Evolutionary conservation across 2,113 vertebrate genomes (phyloP).

Genomic region (Ptyas mucosa): DNA sequence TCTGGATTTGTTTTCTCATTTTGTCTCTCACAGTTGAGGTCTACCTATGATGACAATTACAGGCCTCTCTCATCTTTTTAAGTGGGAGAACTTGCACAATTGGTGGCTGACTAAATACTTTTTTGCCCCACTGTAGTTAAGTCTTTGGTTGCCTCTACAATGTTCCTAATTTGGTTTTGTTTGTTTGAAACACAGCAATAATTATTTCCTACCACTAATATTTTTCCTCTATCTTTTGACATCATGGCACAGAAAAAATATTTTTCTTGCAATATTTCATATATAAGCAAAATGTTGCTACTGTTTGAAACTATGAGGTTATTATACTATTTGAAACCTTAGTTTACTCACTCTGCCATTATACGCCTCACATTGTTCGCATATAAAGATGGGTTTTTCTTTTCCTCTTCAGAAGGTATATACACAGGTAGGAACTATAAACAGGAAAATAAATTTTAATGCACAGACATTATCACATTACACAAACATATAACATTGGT

Average conservation of each 20-base stretch:
- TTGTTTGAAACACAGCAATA: background rate
- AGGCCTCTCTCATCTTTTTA: too few species aligned
- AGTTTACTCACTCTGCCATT: conserved; percentile 88
- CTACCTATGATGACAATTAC: too few species aligned
- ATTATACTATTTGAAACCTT: background rate
- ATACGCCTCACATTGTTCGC: conserved; percentile 88
- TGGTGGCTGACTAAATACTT: too few species aligned
- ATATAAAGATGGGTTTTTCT: conserved; percentile 84
- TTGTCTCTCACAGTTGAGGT: too few species aligned
- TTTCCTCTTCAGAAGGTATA: conserved; percentile 90
- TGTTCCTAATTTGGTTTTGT: background rate
- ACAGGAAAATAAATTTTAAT: conserved; percentile 52
- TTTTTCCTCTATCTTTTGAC: background rate
- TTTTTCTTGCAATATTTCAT: background rate
- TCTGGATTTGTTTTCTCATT: too few species aligned
- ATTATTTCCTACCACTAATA: background rate
- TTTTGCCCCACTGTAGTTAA: too few species aligned
- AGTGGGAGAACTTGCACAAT: too few species aligned
- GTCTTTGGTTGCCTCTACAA: background rate
- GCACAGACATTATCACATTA: background rate
- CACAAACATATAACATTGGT: background rate
- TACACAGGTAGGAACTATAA: conserved; percentile 92
- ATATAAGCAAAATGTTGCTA: background rate
- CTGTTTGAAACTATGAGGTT: conserved; percentile 17
- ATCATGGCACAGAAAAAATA: background rate